These are phyloP conservation scores for Anaspis maculata DNA, from an alignment of 2,888 invertebrate genomes.

Conservation along the genomic window DNA sequence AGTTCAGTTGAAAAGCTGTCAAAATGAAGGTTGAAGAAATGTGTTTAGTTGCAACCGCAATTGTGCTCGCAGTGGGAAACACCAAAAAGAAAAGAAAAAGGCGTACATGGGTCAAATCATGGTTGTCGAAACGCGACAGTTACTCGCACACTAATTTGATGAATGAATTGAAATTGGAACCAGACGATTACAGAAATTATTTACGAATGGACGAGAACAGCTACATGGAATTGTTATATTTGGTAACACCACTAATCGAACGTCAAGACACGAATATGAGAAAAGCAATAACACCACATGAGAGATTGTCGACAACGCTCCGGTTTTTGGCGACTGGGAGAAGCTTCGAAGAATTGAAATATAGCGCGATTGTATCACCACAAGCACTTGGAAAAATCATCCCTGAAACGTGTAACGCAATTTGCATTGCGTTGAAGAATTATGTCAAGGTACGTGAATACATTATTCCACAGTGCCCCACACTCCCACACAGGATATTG, in stretches of 20 bases:
- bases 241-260: constrained; percentile 13
- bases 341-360: constrained; percentile 22
- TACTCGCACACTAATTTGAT: not conserved
- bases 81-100: not conserved
- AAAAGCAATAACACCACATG: constrained; percentile 20
- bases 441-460: constrained; percentile 1
- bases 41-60: not conserved
- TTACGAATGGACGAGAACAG: constrained; percentile 18
- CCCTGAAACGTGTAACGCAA: constrained; percentile 19
- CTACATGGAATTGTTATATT: constrained; percentile 12
- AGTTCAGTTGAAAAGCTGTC: no score
- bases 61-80: not conserved
- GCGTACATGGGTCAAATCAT: not conserved
- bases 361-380: constrained; percentile 15
- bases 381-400: constrained; percentile 18
- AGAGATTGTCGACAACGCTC: constrained; percentile 18
- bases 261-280: constrained; percentile 19
- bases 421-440: constrained; percentile 14
- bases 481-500: not conserved
- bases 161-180: not conserved
- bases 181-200: constrained; percentile 11
- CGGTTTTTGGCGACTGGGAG: constrained; percentile 23
- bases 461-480: not conserved
- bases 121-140: not conserved
- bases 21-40: no score